A percentile compares a stretch with the other conserved stretches of the same genome.
Evolutionary conservation across 2,888 invertebrate species (phyloP).

Genomic region (Eulithis testata): DNA sequence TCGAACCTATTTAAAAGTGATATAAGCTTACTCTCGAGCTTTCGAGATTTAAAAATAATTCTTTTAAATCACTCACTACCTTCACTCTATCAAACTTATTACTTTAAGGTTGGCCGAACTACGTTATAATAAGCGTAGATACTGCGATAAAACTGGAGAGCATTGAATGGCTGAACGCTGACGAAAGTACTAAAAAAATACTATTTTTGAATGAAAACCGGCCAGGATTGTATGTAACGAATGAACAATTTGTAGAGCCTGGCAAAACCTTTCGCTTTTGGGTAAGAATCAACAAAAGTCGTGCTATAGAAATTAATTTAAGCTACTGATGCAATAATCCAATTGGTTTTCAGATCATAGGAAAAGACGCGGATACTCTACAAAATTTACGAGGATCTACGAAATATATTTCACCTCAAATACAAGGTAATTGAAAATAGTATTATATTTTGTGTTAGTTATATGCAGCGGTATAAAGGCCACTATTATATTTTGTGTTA

Average conservation of each 20-base stretch:
- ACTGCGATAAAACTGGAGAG: slow-evolving; percentile 46
- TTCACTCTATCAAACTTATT: background rate
- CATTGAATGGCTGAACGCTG: slow-evolving; percentile 47
- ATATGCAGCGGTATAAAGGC: no score
- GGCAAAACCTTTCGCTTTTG: slow-evolving; percentile 54
- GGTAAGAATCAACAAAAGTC: slow-evolving; percentile 46
- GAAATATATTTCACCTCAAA: slow-evolving; percentile 49
- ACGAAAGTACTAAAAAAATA: slow-evolving; percentile 43
- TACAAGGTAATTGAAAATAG: slow-evolving; percentile 41
- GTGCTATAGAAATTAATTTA: no score
- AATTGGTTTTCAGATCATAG: slow-evolving; percentile 49
- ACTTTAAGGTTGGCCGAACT: slow-evolving; percentile 51
- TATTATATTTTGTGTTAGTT: no score
- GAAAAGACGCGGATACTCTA: slow-evolving; percentile 44
- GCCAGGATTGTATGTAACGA: slow-evolving; percentile 50
- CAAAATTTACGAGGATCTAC: slow-evolving; percentile 47
- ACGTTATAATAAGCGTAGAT: slow-evolving; percentile 49
- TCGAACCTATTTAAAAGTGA: no score
- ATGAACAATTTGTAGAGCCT: slow-evolving; percentile 46
- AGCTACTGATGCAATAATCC: background rate
- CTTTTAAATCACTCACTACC: no score
- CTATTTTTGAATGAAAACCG: slow-evolving; percentile 45
- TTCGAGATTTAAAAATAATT: no score
- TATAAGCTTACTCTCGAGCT: no score
- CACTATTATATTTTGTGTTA: no score